Percentiles rank a stretch among this genome's conserved stretches.
phyloP scores from a whole-genome alignment of 2,888 invertebrate species.

The Heliconius charithonia region DNA sequence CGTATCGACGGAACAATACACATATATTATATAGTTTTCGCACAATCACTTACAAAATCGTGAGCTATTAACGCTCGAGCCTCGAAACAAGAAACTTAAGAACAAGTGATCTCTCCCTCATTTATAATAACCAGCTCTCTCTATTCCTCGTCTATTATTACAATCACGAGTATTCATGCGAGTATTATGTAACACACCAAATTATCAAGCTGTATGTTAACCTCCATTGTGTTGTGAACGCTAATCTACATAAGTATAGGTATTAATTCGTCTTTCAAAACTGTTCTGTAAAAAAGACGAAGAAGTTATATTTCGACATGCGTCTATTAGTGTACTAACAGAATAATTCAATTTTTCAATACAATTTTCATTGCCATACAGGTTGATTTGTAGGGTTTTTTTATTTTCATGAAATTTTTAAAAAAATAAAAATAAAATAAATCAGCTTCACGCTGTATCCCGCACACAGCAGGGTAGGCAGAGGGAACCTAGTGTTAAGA shows the following conservation, averaged over 20 bases:
- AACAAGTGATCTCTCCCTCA: constrained; percentile 72
- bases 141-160: constrained; percentile 69
- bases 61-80: constrained; percentile 71
- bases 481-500: too few relatives aligned
- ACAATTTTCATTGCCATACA: constrained; percentile 53
- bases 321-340: constrained; percentile 43
- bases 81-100: constrained; percentile 52
- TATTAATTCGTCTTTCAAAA: constrained; percentile 82
- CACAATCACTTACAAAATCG: constrained; percentile 72
- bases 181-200: constrained; percentile 74
- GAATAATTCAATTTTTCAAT: constrained; percentile 70
- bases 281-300: constrained; percentile 73
- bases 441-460: too few relatives aligned
- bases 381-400: not conserved
- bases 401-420: not conserved
- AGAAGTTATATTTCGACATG: constrained; percentile 70
- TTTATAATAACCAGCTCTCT: constrained; percentile 74
- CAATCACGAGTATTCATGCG: constrained; percentile 72
- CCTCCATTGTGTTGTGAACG: constrained; percentile 74
- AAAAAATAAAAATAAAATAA: too few relatives aligned
- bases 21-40: constrained; percentile 60
- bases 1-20: constrained; percentile 61
- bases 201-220: constrained; percentile 77
- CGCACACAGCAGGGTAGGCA: too few relatives aligned
- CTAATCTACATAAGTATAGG: constrained; percentile 83